Base-by-base conservation (phyloP, 1,140 invertebrate species). In the Radopholus similis region DNA sequence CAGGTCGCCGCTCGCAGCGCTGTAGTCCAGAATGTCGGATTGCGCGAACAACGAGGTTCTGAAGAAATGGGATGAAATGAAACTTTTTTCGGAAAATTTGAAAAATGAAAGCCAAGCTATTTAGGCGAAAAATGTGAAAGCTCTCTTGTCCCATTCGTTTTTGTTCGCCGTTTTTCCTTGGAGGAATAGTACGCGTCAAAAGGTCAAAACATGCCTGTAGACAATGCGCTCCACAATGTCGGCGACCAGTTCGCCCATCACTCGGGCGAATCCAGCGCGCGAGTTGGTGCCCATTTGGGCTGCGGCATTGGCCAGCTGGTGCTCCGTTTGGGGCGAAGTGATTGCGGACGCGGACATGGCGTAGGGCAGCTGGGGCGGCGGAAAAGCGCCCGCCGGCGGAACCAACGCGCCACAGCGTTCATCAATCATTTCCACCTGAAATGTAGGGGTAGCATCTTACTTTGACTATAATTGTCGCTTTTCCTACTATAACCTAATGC, bases 161-260 rank as follows among this genome's bases (percentile, higher is more conserved):
- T 8, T 49, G 18, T 28, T 11, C 11, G 18, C 18, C 18, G 38
- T 1, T 42, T 18, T 42, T 42, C 38, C 11, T 18, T 13, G 2
- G 18, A 42, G n/a, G 13, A 15, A 8, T 21, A 67, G 15, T 42
- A 54, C 13, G 15, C 6, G 23, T 21, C 32, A 40, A 69, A 66
- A 30, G 26, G 11, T 44, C 6, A 34, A 1, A 21, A 30, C 69
- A 18, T 13, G 76, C 75, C 95, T 86, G 82, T 96, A 98, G 8
- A 97, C 94, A 9, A 99, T 87, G 70, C 95, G 85, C 82, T 98
- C 95, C 82, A 97, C 93, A 9, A 93, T 90, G 86, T 99, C 96
- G 83, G 95, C 91, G 55, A 97, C 84, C 56, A 98, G 85, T 77
- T 96, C 92, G 21, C 88, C 86, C 57, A 91, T 90, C 35, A 91